Base-by-base conservation (phyloP, 1,140 invertebrate species). In the Phenacoccus solenopsis region DNA sequence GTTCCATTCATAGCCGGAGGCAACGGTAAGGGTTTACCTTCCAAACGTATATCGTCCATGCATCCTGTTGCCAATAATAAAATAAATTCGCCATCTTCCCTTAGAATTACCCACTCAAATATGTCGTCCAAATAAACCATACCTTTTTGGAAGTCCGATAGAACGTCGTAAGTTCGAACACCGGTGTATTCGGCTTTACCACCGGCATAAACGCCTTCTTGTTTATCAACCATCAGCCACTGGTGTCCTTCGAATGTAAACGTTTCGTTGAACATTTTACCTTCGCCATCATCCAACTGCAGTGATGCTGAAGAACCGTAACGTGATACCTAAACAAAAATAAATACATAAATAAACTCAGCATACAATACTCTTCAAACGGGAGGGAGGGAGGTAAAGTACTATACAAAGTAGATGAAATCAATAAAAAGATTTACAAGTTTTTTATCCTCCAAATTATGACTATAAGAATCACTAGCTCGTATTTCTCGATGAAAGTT, bases 161-260 rank as follows among this genome's bases (percentile, higher is more conserved):
- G 94, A 5, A 96, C 93, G 81, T 95, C 92, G 78, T 94, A 94
- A 0, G 91, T 94, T 68, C 90, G 79, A 0, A 94, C 90, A 25
- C 93, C 93, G 22, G 93, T 94, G 76, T 96, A 96, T 77, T 96
- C 93, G 2, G 93, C 94, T 80, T 96, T 96, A 7, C 94, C 94
- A 69, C 94, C 94, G 0, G 93, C 93, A 76, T 94, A 95, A 27
- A 97, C 92, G 9, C 93, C 93, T 79, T 95, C 92, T 76, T 96
- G 92, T 75, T 95, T 96, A 76, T 96, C 93, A 25, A 96, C 93
- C 67, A 93, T 78, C 70, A 96, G 81, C 88, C 92, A 91, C 75
- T 96, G 93, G 77, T 96, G 93, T 0, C 93, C 92, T 72, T 88
- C 86, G 76, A 94, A 95, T 24, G 86, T 87, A 76, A 94, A 94